phyloP scores from a whole-genome alignment of 2,113 vertebrate genomes.

The Mustela nigripes region DNA sequence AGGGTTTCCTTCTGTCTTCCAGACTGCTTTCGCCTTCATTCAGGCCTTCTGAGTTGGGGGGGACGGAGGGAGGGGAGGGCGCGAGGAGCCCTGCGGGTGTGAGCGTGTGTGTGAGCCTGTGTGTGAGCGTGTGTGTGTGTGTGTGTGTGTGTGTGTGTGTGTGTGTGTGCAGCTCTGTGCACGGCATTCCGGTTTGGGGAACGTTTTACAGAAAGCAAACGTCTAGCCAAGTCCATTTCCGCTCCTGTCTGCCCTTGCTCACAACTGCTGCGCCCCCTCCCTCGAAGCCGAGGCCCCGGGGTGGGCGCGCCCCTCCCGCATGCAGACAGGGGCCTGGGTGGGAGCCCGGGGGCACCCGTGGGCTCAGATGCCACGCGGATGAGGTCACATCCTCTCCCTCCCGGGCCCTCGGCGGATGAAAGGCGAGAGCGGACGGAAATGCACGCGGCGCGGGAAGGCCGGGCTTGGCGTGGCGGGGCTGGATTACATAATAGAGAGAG shows the following conservation, averaged over 20 bases:
- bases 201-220: slow-evolving; percentile 59
- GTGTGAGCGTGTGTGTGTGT: neutral
- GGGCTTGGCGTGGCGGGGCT: slow-evolving; percentile 68
- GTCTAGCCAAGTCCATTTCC: slow-evolving; percentile 87
- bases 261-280: slow-evolving; percentile 69
- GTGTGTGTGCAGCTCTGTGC: neutral
- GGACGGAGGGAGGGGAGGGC: too few species aligned
- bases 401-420: slow-evolving; percentile 89
- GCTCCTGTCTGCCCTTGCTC: slow-evolving; percentile 82
- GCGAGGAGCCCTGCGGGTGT: neutral
- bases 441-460: slow-evolving; percentile 76
- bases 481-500: slow-evolving; percentile 55
- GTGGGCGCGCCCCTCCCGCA: neutral
- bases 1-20: neutral
- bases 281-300: neutral
- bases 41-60: neutral
- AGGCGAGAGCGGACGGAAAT: slow-evolving; percentile 84
- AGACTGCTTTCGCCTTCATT: neutral
- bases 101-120: too few species aligned
- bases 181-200: neutral
- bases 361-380: slow-evolving; percentile 94
- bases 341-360: slow-evolving; percentile 93
- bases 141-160: too few species aligned
- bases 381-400: slow-evolving; percentile 95
- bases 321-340: slow-evolving; percentile 87